phyloP scores from a whole-genome alignment of 2,113 vertebrate genomes.

The Archilochus colubris region DNA sequence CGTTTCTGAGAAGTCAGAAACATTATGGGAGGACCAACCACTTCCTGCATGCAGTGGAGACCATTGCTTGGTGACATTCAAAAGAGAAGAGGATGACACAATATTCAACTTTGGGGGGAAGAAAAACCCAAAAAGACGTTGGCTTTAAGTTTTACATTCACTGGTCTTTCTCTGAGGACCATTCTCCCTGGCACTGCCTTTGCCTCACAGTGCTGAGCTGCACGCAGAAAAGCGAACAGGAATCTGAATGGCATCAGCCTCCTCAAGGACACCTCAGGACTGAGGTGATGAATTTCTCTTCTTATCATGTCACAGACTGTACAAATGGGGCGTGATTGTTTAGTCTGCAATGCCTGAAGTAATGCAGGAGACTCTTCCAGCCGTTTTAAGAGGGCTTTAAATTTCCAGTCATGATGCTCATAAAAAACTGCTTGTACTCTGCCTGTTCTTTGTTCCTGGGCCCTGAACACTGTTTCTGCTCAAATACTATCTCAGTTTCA shows the following conservation, averaged over 20 bases:
- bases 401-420: not conserved
- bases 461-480: not conserved
- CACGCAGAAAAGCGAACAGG: not conserved
- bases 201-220: not conserved
- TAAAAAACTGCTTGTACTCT: not conserved
- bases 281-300: not conserved
- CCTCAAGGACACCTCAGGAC: not conserved
- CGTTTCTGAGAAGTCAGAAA: not conserved
- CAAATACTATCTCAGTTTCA: not conserved
- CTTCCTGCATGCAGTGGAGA: fast-evolving
- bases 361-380: not conserved
- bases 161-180: not conserved
- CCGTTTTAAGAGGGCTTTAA: not conserved
- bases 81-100: not conserved
- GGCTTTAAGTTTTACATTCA: not conserved
- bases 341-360: not conserved
- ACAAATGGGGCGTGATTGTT: not conserved
- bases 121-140: not conserved
- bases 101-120: not conserved
- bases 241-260: not conserved
- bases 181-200: not conserved
- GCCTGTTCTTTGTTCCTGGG: not conserved
- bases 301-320: not conserved
- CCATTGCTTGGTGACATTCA: not conserved
- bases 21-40: not conserved